Evolutionary conservation across 2,797 vertebrate species (phyloP).

Genomic region (Lacerta agilis): DNA sequence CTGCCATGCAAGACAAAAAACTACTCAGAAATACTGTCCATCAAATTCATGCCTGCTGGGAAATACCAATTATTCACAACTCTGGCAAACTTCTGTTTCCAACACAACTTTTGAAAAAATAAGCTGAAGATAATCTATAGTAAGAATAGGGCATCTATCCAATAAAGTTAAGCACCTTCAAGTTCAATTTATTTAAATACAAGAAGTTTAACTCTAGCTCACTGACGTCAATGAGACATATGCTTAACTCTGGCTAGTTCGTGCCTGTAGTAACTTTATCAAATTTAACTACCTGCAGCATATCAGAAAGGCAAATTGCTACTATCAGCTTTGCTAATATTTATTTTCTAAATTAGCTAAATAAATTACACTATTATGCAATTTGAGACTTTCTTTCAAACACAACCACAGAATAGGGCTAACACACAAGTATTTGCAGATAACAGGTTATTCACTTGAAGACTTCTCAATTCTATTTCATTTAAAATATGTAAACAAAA

Average conservation of each 20-base stretch:
- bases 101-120: neutral
- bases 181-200: neutral
- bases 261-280: neutral
- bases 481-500: neutral
- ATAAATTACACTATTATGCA: neutral
- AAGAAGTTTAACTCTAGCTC: neutral
- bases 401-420: neutral
- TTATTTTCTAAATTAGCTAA: neutral
- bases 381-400: neutral
- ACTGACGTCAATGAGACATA: neutral
- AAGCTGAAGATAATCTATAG: neutral
- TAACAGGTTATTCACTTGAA: neutral
- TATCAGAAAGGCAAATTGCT: neutral
- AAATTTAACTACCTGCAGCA: neutral
- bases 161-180: neutral
- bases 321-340: neutral
- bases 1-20: neutral
- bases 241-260: neutral
- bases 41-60: neutral
- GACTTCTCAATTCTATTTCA: neutral
- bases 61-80: neutral
- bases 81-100: neutral
- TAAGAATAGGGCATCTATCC: neutral
- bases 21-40: neutral
- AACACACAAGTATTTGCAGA: neutral